These are phyloP conservation scores for Gymnorhina tibicen DNA, from an alignment of 2,113 vertebrate genomes.

Conservation along the genomic window DNA sequence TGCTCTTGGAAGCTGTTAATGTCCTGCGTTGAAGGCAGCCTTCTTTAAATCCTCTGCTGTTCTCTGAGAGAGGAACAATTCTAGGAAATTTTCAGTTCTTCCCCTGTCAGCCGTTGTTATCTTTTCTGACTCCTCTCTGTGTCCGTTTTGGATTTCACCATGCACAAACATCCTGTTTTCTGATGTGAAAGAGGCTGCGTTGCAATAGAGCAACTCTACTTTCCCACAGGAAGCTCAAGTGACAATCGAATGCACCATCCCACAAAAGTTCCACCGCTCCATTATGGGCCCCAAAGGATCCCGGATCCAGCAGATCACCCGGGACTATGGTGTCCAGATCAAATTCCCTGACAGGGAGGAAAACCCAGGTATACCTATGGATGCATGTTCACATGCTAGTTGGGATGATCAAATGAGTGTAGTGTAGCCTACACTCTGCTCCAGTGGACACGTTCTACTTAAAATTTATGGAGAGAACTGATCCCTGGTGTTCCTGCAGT, in stretches of 20 bases:
- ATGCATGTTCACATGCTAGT: not conserved
- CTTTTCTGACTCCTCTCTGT: not conserved
- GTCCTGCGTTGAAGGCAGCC: not conserved
- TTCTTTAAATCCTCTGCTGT: not conserved
- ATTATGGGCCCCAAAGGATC: conserved; percentile 98
- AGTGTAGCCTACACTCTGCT: not conserved
- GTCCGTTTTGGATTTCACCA: not conserved
- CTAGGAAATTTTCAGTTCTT: not conserved
- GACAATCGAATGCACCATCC: conserved; percentile 90
- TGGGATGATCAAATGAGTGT: not conserved
- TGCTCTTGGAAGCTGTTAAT: not conserved
- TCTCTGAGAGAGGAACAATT: not conserved
- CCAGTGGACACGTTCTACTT: not conserved
- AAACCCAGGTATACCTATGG: conserved; percentile 63
- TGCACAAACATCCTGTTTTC: not conserved
- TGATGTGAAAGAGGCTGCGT: not conserved
- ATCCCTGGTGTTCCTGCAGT: not conserved
- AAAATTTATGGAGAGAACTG: not conserved
- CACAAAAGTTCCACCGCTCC: conserved; percentile 93
- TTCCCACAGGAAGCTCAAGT: conserved; percentile 91
- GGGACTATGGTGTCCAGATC: conserved; percentile 92
- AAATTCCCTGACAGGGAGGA: conserved; percentile 98
- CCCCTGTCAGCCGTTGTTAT: not conserved
- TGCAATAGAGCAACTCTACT: not conserved
- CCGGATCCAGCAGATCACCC: conserved; percentile 94